Conservation (phyloP, 2,797 vertebrate genomes). For the Poeciliopsis presidionis region DNA sequence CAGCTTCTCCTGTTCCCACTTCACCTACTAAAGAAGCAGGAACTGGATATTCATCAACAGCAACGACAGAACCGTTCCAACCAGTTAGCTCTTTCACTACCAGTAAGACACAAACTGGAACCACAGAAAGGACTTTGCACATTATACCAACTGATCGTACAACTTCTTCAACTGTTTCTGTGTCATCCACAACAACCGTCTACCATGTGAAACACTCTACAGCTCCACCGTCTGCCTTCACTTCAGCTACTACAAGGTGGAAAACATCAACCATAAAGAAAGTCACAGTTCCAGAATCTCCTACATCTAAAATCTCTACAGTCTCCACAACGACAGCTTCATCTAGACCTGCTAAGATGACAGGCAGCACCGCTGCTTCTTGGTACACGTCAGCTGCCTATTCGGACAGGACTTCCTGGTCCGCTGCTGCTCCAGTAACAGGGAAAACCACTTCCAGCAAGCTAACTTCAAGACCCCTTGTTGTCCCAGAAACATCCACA, state of each 20-base stretch:
- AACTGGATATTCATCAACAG: slow-evolving; percentile 41
- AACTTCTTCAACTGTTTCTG: slow-evolving; percentile 39
- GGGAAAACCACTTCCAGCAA: slow-evolving; percentile 46
- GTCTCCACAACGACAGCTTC: slow-evolving; percentile 49
- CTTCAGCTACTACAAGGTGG: slow-evolving; percentile 46
- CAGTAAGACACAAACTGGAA: slow-evolving; percentile 45
- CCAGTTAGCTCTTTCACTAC: slow-evolving; percentile 48
- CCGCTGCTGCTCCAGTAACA: slow-evolving; percentile 48
- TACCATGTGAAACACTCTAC: slow-evolving; percentile 27
- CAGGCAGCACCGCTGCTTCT: slow-evolving; percentile 48
- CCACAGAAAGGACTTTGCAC: slow-evolving; percentile 52
- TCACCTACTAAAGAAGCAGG: slow-evolving; percentile 47
- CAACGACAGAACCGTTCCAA: slow-evolving; percentile 59
- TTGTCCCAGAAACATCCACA: slow-evolving; percentile 39
- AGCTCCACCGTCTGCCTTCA: slow-evolving; percentile 28
- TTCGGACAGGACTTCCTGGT: slow-evolving; percentile 65
- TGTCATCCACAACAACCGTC: slow-evolving; percentile 41
- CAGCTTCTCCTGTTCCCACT: slow-evolving; percentile 40
- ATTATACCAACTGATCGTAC: slow-evolving; percentile 29
- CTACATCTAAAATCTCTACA: slow-evolving; percentile 44
- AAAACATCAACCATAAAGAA: slow-evolving; percentile 53
- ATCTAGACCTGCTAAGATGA: slow-evolving; percentile 45
- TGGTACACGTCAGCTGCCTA: slow-evolving; percentile 34
- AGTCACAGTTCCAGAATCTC: slow-evolving; percentile 51
- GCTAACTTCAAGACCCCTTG: slow-evolving; percentile 32